Evolutionary conservation across 2,888 invertebrate genomes (phyloP), one percentile per base, ranked within the genome.

Genomic region (Agrotis clavis): DNA sequence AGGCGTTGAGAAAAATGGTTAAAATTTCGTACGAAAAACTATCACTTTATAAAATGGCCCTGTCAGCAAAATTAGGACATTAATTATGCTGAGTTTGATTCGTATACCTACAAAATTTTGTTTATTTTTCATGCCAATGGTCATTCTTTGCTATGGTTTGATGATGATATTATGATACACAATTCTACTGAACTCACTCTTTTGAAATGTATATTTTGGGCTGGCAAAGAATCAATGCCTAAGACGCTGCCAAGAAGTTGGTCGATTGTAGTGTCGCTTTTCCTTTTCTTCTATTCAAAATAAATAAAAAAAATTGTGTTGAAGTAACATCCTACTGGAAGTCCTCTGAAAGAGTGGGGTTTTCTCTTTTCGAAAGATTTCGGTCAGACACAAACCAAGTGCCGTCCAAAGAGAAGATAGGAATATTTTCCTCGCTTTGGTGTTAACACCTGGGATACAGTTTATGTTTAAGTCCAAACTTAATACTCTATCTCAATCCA

Each of bases 161-260:
- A 62, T 30, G 48, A 64, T 25, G 51, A 51, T 62, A 50, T n/a
- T 56, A 18, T 70, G 41, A 57, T 57, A n/a, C 41, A 65, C 67
- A 64, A 41, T 11, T 65, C 56, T 69, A 54, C 53, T 35, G 14
- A 54, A 71, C 70, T 71, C 71, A 71, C 71, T 71, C 57, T 35
- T 47, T 41, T 56, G 48, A 9, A 53, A 51, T 3, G 47, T 16
- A 53, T 60, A 47, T 54, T 50, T 50, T 71, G 71, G 13, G 18
- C 71, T 9, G 35, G 41, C 13, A 18, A 35, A 62, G 7, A 45
- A 56, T 56, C 61, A 60, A 56, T 13, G 41, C 56, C 18, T 57
- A 57, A 35, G 48, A 45, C 19, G 41, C 25, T 56, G 48, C 62
- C 56, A 19, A 48, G 71, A 6, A 71, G 54, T 6, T 45, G 19